Evolutionary conservation across 2,888 invertebrate genomes (phyloP).

Genomic region (Yponomeuta cagnagella): DNA sequence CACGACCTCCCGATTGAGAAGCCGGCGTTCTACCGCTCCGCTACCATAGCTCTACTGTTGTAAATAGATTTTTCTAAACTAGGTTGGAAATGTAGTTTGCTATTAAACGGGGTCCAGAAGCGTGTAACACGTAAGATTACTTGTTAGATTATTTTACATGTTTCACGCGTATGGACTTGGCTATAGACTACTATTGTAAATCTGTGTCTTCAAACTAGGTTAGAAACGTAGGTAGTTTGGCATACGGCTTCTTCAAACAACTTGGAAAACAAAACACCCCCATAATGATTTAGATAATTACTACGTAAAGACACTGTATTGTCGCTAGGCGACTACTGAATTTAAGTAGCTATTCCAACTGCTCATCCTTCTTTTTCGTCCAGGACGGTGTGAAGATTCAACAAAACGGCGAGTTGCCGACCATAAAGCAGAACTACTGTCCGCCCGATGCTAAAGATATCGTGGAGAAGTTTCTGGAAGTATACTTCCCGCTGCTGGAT

Average conservation of each 20-base stretch:
- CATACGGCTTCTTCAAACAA: too few species aligned
- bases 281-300: too few species aligned
- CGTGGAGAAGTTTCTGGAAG: conserved; percentile 78
- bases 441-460: conserved; percentile 59
- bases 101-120: too few species aligned
- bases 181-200: background rate
- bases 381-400: conserved; percentile 71
- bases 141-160: too few species aligned
- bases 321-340: too few species aligned
- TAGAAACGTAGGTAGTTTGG: background rate
- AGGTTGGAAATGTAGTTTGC: background rate
- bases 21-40: too few species aligned
- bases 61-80: background rate
- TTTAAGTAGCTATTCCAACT: background rate
- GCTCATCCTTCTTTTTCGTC: conserved; percentile 8
- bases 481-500: conserved; percentile 81
- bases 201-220: background rate
- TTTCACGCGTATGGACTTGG: too few species aligned
- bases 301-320: too few species aligned
- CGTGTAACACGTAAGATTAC: too few species aligned
- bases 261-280: background rate
- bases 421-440: conserved; percentile 68
- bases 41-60: too few species aligned
- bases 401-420: conserved; percentile 52
- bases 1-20: too few species aligned